Base-by-base conservation (phyloP, 2,113 vertebrate genomes). In the Ancistrus triradiatus region DNA sequence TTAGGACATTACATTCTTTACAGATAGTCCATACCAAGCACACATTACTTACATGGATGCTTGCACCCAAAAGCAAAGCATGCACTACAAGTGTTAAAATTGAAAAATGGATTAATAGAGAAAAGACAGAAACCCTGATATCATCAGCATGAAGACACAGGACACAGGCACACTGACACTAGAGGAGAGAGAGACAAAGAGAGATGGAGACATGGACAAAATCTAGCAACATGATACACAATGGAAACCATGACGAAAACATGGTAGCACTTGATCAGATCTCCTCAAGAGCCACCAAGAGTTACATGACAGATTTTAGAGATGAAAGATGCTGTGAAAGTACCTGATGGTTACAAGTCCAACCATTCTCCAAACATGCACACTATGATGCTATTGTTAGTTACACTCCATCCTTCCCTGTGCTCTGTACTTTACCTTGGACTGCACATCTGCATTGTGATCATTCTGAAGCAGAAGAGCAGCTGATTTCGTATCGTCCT, bases 401-500 rank as follows among this genome's bases (percentile, higher is more conserved):
- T 31, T n/a, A 35, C 18, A 10, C 2, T n/a, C 0, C 2, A 8
- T 11, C 19, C 13, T 2, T 18, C 18, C 15, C 37, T 2, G 0
- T 13, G 0, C 4, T 1, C 0, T 1, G 0, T 7, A 14, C 11
- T 74, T 51, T 91, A 98, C 96, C 94, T 99, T 99, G 19, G 96
- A 99, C 80, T 98, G 95, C 33, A 99, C 94, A 0, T 99, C 96
- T 0, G 96, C 96, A 0, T 98, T 98, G 78, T 99, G 96, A 76
- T 99, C 95, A 0, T 93, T 98, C 86, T 99, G 96, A 21, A 99
- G 93, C 9, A 99, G 79, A 42, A 99, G 91, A 0, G 96, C 96
- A 0, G 96, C 96, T 0, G 96, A 97, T 49, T 98, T 99, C 80
- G 96, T 99, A 83, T 99, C 96, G 0, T 98, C 96, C 74, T 99